Evolutionary conservation across 2,888 invertebrate species (phyloP), one percentile per base, ranked within the genome.

Genomic region (Allophyes oxyacanthae): DNA sequence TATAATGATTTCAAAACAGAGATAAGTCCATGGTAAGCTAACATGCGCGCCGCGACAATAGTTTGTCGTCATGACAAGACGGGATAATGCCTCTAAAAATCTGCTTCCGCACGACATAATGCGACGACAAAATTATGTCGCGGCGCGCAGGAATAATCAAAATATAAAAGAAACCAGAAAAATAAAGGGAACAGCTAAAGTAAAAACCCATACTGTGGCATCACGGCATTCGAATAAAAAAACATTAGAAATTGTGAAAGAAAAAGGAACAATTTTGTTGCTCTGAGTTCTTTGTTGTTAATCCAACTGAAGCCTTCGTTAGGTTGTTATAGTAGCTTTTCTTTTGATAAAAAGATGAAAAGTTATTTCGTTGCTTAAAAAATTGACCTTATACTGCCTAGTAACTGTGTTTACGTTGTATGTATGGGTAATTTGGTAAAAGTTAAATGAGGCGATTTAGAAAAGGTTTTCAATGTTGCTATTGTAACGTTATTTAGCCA

Each of bases 271-370:
- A 38, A 13, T 32, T 50, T 42, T 5, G 34, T 34, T 10, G 14
- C 38, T 26, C 15, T 8, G 26, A 44, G 33, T 36, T 56, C 37
- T 44, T 54, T 62, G 55, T 67, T 55, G 52, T 45, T 52, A 44
- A 45, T 41, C 25, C 25, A 50, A 42, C 32, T 36, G 50, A 55
- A 62, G 30, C 33, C 14, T 48, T 44, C 25, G 15, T 30, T 49
- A 42, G 60, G 49, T 48, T 55, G 30, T 44, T 64, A 54, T 13
- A 41, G 30, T 13, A 26, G 33, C 33, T 40, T 48, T 51, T 50
- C 20, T 14, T 43, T 49, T 40, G 38, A 43, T 30, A 49, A 32
- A 20, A 41, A n/a, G 11, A 54, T 28, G 25, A 43, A 43, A 53
- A 59, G 30, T 6, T 28, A 20, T 43, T 45, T 15, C 0, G 11